Base-by-base conservation (phyloP, 2,888 invertebrate genomes). In the Hypolimnas misippus region DNA sequence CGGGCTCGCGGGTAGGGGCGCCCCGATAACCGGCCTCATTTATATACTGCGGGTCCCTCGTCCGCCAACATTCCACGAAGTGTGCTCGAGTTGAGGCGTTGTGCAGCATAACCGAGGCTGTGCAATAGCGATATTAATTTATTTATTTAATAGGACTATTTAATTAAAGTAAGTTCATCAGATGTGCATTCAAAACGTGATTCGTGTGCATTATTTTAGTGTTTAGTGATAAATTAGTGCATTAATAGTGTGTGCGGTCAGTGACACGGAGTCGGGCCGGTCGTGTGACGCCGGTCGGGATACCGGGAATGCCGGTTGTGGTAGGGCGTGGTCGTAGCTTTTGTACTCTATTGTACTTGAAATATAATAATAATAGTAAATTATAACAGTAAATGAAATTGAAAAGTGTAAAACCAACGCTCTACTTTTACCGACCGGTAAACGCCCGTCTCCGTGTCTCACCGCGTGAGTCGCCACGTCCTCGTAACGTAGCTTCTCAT, bases 61-160 rank as follows among this genome's bases (percentile, higher is more conserved):
- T 73, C 78, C 81, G 86, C 81, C 79, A 84, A 84, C 92, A 92
- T 92, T 92, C 92, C 89, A 89, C 86, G 81, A 83, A 89, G 89
- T 87, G 90, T 84, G 84, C 89, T 87, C 81, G 92, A 89, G 89
- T 79, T 81, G 88, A 81, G 78, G 84, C 69, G 84, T 92, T 86
- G 92, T 92, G 79, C 90, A 85, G 91, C 88, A 77, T 71, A 76
- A 87, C 81, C 76, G 83, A 87, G 89, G 92, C 92, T 92, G 92
- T 92, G 89, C 92, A 87, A 86, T 86, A 87, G 84, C 83, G 82
- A 89, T 74, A 73, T 82, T 90, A 88, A 91, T 86, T 92, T 87
- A 92, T 92, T 92, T 88, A 91, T 87, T 89, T 89, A 89, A 73
- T 92, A 91, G 91, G 89, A 87, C 87, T 89, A 89, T 87, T 88